Conservation (phyloP, 2,888 invertebrate species). For the Chaetoderma sp. region DNA sequence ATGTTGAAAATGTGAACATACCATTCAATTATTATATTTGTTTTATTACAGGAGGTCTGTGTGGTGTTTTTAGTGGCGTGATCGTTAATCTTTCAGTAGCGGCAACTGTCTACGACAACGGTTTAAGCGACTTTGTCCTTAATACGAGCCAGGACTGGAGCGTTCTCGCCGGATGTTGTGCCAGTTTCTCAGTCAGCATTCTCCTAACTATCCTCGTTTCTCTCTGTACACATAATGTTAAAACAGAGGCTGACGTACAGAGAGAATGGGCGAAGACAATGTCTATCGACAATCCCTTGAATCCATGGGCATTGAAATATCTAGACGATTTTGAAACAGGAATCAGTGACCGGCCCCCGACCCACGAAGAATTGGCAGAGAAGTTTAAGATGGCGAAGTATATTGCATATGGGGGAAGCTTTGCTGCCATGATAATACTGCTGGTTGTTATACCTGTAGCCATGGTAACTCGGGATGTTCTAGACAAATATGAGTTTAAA, state of each 20-base stretch:
- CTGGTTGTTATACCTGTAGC: not conserved
- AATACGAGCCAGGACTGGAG: slow-evolving; percentile 37
- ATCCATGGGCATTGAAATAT: slow-evolving; percentile 33
- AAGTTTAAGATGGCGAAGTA: not conserved
- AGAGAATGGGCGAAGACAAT: slow-evolving; percentile 36
- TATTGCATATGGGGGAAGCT: not conserved
- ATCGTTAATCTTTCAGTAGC: slow-evolving; percentile 26
- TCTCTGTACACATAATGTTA: not conserved
- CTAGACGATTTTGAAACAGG: not conserved
- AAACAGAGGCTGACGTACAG: not conserved
- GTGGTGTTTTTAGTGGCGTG: slow-evolving; percentile 31
- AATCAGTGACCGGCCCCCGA: not conserved
- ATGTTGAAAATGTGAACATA: too few relatives aligned
- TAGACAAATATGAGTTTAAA: not conserved
- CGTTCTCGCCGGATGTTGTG: slow-evolving; percentile 2
- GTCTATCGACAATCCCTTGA: slow-evolving; percentile 40
- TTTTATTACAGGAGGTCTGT: slow-evolving; percentile 20
- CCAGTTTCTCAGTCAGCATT: slow-evolving; percentile 23
- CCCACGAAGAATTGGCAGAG: not conserved
- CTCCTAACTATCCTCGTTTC: slow-evolving; percentile 22
- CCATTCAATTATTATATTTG: too few relatives aligned
- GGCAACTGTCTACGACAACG: slow-evolving; percentile 22
- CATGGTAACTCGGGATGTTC: not conserved
- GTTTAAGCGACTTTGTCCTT: slow-evolving; percentile 10
- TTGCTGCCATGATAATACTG: not conserved